phyloP scores from a whole-genome alignment of 2,888 invertebrate species.

The Escarpia spicata region DNA sequence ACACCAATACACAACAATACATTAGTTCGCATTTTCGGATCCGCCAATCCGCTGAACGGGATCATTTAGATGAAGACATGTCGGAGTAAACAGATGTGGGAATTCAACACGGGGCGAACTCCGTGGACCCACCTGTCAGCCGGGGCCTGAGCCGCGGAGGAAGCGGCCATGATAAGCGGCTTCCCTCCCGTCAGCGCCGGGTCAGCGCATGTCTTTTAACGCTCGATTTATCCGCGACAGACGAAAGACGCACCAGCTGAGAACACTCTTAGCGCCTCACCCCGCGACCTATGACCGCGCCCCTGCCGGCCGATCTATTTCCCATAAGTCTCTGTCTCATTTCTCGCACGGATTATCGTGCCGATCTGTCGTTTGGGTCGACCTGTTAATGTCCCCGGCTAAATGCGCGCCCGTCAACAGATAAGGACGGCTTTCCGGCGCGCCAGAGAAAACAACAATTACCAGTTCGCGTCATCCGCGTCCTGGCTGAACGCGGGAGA shows the following conservation, averaged over 20 bases:
- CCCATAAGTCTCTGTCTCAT: constrained; percentile 13
- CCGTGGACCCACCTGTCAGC: constrained; percentile 16
- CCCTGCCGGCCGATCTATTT: constrained; percentile 14
- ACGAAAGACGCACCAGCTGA: constrained; percentile 12
- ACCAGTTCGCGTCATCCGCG: background rate
- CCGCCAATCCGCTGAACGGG: background rate
- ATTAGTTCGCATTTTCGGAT: background rate
- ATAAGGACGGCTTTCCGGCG: constrained; percentile 3
- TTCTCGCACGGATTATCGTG: background rate
- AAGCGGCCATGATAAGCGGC: background rate
- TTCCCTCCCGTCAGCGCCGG: background rate
- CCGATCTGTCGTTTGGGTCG: constrained; percentile 10
- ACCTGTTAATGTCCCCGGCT: background rate
- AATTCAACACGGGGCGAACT: background rate
- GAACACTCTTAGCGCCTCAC: constrained; percentile 13
- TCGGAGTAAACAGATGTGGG: constrained; percentile 5
- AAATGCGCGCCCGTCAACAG: constrained; percentile 16
- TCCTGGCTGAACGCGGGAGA: background rate
- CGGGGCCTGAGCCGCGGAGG: background rate
- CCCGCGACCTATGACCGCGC: constrained; percentile 13
- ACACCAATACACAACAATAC: background rate
- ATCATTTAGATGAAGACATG: background rate
- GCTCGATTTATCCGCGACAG: constrained; percentile 16
- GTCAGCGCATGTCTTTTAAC: constrained; percentile 13
- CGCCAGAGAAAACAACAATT: constrained; percentile 16